phyloP scores from a whole-genome alignment of 1,140 invertebrate genomes.

The Anastatus disparis region DNA sequence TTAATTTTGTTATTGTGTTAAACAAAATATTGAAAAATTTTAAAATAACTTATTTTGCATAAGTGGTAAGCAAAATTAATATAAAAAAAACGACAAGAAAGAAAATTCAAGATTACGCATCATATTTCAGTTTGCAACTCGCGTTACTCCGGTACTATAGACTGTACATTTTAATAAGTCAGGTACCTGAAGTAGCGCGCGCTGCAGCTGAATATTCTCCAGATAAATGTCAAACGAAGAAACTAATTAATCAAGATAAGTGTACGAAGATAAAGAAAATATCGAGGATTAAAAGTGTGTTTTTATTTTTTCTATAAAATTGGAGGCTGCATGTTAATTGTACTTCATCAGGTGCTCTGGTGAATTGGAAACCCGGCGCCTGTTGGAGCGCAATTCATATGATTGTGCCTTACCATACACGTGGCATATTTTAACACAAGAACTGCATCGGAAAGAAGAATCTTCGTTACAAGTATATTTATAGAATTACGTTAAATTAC shows the following conservation, averaged over 20 bases:
- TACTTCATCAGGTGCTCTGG: conserved; percentile 99
- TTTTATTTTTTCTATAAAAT: conserved; percentile 14
- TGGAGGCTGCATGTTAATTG: conserved; percentile 86
- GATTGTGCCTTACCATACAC: conserved; percentile 60
- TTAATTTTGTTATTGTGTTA: no score
- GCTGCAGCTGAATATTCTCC: conserved; percentile 66
- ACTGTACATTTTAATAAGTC: conserved; percentile 79
- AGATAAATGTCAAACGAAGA: no score
- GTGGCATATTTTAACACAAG: no score
- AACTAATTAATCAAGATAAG: background rate
- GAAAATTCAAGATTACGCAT: no score
- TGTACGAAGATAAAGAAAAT: background rate
- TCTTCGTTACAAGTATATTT: no score
- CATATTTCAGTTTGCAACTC: conserved; percentile 68
- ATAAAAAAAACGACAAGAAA: no score
- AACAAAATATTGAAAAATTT: no score
- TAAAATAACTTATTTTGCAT: no score
- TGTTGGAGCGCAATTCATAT: conserved; percentile 92
- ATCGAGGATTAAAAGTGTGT: no score
- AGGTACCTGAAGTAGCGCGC: conserved; percentile 99
- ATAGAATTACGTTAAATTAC: no score
- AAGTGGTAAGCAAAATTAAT: no score
- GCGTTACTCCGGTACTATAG: conserved; percentile 80
- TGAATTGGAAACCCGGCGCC: conserved; percentile 88
- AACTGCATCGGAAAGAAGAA: no score